These are phyloP conservation scores for Meteorus cinctellus DNA, from an alignment of 2,888 invertebrate species.

Conservation along the genomic window DNA sequence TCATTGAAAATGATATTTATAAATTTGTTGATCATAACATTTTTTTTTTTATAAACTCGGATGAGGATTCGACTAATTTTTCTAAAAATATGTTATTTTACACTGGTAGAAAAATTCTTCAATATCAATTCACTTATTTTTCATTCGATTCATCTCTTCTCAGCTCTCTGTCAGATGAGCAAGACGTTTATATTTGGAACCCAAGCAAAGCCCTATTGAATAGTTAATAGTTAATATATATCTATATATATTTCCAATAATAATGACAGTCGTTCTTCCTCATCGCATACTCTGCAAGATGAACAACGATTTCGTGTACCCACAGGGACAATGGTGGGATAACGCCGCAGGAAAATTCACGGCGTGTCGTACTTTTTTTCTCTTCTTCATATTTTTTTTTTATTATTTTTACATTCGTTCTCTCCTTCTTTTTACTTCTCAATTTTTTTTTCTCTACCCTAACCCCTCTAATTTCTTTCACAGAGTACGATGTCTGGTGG, in stretches of 20 bases:
- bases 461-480: conserved; percentile 20
- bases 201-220: too few relatives aligned
- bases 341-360: conserved; percentile 54
- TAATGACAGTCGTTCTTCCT: conserved; percentile 21
- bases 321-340: conserved; percentile 52
- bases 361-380: conserved; percentile 40
- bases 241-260: conserved; percentile 26
- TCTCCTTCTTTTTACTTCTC: conserved; percentile 32
- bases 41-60: too few relatives aligned
- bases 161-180: not conserved
- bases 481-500: conserved; percentile 40
- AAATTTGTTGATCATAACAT: too few relatives aligned
- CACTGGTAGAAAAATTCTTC: too few relatives aligned
- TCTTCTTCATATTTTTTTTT: conserved; percentile 13
- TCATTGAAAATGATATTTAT: too few relatives aligned
- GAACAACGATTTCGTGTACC: conserved; percentile 19
- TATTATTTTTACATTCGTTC: conserved; percentile 10
- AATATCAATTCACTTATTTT: too few relatives aligned
- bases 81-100: too few relatives aligned
- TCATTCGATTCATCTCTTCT: too few relatives aligned
- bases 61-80: too few relatives aligned
- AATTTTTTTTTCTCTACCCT: conserved; percentile 21
- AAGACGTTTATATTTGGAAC: too few relatives aligned
- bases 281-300: not conserved
- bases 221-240: not conserved